Conservation (phyloP, 2,797 vertebrate genomes). For the Artibeus lituratus region DNA sequence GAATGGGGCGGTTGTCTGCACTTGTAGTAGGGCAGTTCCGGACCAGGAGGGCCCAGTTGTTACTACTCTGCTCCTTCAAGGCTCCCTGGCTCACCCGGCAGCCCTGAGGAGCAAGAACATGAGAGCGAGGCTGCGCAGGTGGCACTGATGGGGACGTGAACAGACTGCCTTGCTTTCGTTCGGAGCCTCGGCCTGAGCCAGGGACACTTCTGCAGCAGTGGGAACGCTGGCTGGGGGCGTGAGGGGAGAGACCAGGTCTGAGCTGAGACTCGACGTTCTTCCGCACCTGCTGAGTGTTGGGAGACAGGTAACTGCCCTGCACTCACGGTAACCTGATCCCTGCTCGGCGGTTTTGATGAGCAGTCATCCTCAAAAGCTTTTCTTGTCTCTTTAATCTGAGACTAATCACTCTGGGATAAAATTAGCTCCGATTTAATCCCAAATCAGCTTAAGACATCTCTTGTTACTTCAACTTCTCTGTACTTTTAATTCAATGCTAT, state of each 20-base stretch:
- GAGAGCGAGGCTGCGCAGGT: too few relatives aligned
- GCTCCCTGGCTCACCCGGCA: neutral
- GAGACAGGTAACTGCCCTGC: too few relatives aligned
- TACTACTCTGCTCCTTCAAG: neutral
- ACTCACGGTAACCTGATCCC: neutral
- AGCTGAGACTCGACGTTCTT: neutral
- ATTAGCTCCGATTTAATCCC: neutral
- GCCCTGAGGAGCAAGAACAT: fast-evolving
- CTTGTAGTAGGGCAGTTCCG: neutral
- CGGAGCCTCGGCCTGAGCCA: too few relatives aligned
- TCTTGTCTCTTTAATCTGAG: slow-evolving; percentile 9
- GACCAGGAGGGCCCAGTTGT: neutral
- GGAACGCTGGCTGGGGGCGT: neutral
- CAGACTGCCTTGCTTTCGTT: neutral
- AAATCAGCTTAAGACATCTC: neutral
- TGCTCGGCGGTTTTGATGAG: neutral
- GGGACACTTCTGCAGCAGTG: too few relatives aligned
- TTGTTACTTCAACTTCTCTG: neutral
- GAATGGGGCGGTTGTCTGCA: neutral
- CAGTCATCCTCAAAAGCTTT: neutral
- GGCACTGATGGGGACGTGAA: too few relatives aligned
- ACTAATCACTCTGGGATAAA: slow-evolving; percentile 34
- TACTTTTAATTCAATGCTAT: slow-evolving; percentile 28
- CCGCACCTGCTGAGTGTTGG: neutral
- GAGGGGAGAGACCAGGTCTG: neutral